Conservation (phyloP, 1,140 invertebrate genomes). For the Aradophagus sp. region DNA sequence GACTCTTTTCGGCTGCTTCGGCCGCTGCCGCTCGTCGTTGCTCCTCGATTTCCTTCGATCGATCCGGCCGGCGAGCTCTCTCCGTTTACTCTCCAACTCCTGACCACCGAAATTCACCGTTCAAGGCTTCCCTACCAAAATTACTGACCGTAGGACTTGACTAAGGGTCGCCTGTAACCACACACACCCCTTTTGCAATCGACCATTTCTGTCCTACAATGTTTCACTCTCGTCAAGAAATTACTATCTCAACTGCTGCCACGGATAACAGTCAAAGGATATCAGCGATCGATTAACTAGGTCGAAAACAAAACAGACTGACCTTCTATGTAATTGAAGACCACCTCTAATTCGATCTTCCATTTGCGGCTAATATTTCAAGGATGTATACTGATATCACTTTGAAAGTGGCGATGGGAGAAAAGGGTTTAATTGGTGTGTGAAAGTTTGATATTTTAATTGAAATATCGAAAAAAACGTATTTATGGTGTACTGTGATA, state of each 20-base stretch:
- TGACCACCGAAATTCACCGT: conserved; percentile 41
- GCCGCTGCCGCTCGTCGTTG: no score
- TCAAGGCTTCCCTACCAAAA: conserved; percentile 45
- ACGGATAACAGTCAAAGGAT: conserved; percentile 35
- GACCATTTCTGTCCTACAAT: conserved; percentile 48
- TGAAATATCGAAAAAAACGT: no score
- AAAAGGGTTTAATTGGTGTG: no score
- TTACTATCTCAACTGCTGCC: conserved; percentile 30
- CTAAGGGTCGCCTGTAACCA: conserved; percentile 52
- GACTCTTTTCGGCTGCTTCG: no score
- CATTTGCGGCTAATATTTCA: no score
- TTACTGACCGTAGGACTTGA: conserved; percentile 53
- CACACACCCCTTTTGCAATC: conserved; percentile 42
- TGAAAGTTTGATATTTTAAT: no score
- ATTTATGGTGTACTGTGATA: no score
- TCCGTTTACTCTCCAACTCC: conserved; percentile 14
- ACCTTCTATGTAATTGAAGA: background rate
- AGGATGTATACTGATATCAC: no score
- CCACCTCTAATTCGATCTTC: conserved; percentile 23
- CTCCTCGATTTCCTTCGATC: conserved; percentile 30
- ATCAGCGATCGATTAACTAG: conserved; percentile 30
- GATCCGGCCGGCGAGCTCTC: conserved; percentile 37
- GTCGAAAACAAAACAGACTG: conserved; percentile 21
- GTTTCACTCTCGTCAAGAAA: conserved; percentile 54
- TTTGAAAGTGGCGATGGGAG: no score